Evolutionary conservation across 2,888 invertebrate genomes (phyloP), one percentile per base, ranked within the genome.

Genomic region (Eucera pruinosa): DNA sequence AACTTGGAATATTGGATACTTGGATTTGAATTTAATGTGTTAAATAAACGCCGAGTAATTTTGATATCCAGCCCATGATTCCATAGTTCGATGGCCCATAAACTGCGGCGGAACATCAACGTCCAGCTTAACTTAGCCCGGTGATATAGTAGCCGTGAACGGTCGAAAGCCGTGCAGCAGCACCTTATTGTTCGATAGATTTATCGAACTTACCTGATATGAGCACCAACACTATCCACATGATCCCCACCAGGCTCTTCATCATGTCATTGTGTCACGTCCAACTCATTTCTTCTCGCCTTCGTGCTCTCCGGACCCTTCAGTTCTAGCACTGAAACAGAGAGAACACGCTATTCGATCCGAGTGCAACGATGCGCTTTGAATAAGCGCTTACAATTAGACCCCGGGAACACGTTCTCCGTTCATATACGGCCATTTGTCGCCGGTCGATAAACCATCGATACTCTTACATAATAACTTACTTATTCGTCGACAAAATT

Each of bases 151-250:
- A 52, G n/a, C 23, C 36, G 55, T 41, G 33, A 18, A 27, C 25
- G 7, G 36, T 9, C 48, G 43, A 25, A 50, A n/a, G n/a, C n/a
- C 50, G 18, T 61, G 39, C n/a, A 27, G 30, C n/a, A n/a, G n/a
- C n/a, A 18, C 33, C 67, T 75, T 68, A 67, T 75, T 43, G 62
- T 47, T 27, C 45, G 76, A 52, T 54, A 77, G 71, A 85, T 85
- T 81, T 79, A 85, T 81, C 18, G 69, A 18, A 62, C 72, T 33
- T 89, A 94, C 94, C 94, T 94, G 94, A 94, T 92, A 94, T 93
- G 90, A 94, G 93, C 91, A 94, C 94, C 92, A 94, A 93, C 90
- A 94, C 93, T 92, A 94, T 94, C 94, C 94, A 94, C 94, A 94
- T 94, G 92, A 94, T 94, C 92, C 94, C 94, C 90, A 94, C 93